Evolutionary conservation across 1,140 invertebrate genomes (phyloP), one percentile per base, ranked within the genome.

Genomic region (Watersipora subatra): DNA sequence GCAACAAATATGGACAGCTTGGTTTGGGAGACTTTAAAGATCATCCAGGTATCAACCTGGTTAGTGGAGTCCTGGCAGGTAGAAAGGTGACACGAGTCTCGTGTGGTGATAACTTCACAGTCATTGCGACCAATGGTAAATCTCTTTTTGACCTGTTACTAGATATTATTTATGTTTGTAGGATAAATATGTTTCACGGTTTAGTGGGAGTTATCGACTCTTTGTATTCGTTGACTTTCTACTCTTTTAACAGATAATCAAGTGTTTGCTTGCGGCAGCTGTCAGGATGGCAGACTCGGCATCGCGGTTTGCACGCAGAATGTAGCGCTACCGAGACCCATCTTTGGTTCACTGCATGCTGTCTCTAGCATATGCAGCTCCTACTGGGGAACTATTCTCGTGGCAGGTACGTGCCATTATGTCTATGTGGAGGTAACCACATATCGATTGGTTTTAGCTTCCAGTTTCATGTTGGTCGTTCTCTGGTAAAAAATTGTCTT

Each of bases 51-150:
- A 75, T 83, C 17, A 82, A 81, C 68, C 76, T 82, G 25, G 83
- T 86, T 58, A 78, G 81, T 66, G 84, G 86, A 69, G 74, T 76
- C 64, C 66, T 78, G n/a, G 68, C 68, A 29, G 76, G 75, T 25
- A 73, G 79, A 67, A 64, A 72, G n/a, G 75, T 79, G 15, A 73
- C 71, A 61, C 76, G 73, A 64, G 73, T 79, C 17, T 69, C 75
- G 61, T 88, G 87, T 80, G 87, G 86, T 28, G 84, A 86, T 67
- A 84, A 84, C 7, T 89, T 86, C 70, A 87, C 87, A 12, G 80
- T 88, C 15, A 84, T 84, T 24, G 81, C 83, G 17, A 88, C 87
- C 1, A 78, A 83, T 65, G 84, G 65, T 70, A 57, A 63, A 15
- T 25, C 17, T 15, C 17, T 15, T 20, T 20, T 61, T 12, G 17